Base-by-base conservation (phyloP, 2,888 invertebrate genomes). In the Pristionchus mayeri region DNA sequence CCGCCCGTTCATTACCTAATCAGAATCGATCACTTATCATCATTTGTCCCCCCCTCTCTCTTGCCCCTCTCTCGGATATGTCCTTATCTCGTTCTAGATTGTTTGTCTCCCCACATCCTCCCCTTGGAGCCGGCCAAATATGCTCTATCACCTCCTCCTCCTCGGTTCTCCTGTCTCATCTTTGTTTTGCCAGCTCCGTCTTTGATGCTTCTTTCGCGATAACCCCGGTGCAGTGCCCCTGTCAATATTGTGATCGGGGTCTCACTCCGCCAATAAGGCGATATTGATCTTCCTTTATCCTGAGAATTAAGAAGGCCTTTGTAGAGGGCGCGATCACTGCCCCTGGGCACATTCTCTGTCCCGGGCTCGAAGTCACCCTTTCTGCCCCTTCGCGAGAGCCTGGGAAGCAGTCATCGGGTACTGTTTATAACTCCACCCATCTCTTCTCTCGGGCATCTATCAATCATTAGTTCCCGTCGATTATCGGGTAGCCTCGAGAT, bases 21-120 rank as follows among this genome's bases (percentile, higher is more conserved):
- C 71, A 40, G 71, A 40, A 71, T 71, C 44, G 71, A 71, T 71
- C 71, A 71, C 71, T 71, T 63, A 63, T 63, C 71, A 71, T 44
- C 71, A 71, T 71, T 44, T 34, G 11, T n/a, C 40, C 40, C 34
- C 4, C 44, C 11, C 37, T 44, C 71, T 24, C 44, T 13, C 44
- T 44, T 21, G 9, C 54, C 21, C 54, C n/a, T 54, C 71, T 44
- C n/a, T 63, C 37, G 34, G 63, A 63, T 63, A 63, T 63, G 63
- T 63, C 63, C 37, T 71, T 71, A 71, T 71, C 71, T 71, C 71
- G 27, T 21, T 24, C 71, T 44, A 37, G 40, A 40, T 71, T 71
- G 44, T 71, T 71, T 71, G 71, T 34, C 40, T 18, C 40, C 27
- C 2, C 16, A 16, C 24, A 18, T 34, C 18, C n/a, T 24, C 21